Conservation (phyloP, 2,888 invertebrate species). For the Pilophorus perplexus region DNA sequence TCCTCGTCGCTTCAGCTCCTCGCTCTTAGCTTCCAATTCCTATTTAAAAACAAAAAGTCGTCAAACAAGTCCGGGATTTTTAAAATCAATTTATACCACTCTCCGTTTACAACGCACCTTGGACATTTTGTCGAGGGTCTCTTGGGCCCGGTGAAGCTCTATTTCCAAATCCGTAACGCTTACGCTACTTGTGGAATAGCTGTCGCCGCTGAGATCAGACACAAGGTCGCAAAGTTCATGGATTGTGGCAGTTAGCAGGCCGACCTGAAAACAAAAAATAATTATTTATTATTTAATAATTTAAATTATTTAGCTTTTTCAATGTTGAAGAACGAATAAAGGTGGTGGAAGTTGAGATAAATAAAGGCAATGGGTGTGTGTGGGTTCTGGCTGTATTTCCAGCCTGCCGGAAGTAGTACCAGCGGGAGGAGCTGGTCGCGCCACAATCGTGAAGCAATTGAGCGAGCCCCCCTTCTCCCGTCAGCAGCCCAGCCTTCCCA, state of each 20-base stretch:
- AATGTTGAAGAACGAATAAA: no score
- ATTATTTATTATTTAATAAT: neutral
- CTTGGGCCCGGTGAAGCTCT: conserved; percentile 53
- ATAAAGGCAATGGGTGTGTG: no score
- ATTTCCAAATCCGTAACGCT: conserved; percentile 55
- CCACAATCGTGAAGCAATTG: no score
- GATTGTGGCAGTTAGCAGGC: conserved; percentile 51
- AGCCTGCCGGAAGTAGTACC: no score
- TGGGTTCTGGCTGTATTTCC: no score
- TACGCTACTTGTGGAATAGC: conserved; percentile 52
- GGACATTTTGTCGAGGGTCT: conserved; percentile 52
- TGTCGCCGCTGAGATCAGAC: conserved; percentile 53
- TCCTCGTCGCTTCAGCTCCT: conserved; percentile 76
- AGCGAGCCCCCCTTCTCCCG: no score
- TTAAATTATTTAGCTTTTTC: no score
- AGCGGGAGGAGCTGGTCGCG: no score
- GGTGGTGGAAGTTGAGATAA: no score
- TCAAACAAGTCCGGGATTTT: neutral
- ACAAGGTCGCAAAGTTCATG: conserved; percentile 53
- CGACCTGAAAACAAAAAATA: conserved; percentile 54
- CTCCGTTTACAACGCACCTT: conserved; percentile 40
- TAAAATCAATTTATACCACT: neutral
- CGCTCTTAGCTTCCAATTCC: conserved; percentile 71
- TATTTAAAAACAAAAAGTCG: conserved; percentile 44
- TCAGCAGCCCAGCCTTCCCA: no score